Evolutionary conservation across 2,113 vertebrate genomes (phyloP), one percentile per base, ranked within the genome.

Genomic region (Holacanthus passer): DNA sequence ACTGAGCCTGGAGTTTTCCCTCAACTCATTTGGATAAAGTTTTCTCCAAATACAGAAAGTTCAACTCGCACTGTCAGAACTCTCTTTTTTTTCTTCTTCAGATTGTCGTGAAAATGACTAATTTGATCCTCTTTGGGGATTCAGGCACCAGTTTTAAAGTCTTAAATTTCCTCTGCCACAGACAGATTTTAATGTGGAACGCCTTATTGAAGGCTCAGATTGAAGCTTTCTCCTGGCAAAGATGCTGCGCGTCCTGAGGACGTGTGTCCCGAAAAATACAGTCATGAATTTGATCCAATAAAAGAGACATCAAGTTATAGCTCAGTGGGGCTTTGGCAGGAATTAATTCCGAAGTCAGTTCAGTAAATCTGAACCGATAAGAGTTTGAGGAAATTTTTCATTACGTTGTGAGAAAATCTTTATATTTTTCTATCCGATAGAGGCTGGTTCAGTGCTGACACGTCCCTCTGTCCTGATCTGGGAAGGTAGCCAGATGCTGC

Each of bases 261-360:
- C 31, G 52, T 59, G 52, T 66, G 65, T 53, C 66, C 66, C 53
- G 20, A 73, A 87, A 81, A 82, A 87, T 78, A 78, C 81, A 78
- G 81, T 77, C 43, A 83, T 79, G 65, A 68, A 68, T 83, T 55
- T 78, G 60, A 88, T 81, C 73, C 77, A 73, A 65, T 82, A 83
- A 78, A 63, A 81, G 79, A 83, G 79, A 79, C 73, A 71, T 81
- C 35, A 52, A 77, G 55, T 82, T 86, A 65, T 20, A 71, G 81
- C 82, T 72, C 60, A 69, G 73, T 55, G 55, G 65, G 47, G 63
- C 68, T 82, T 89, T 64, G 73, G 81, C 62, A 43, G 52, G 73
- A 82, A 79, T 75, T 47, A 53, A 82, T 83, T 45, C 22, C 58
- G 83, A 70, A 55, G 67, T 70, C 50, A 63, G 63, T 79, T 90